phyloP scores from a whole-genome alignment of 2,797 vertebrate species.

The Triplophysa bombifrons region DNA sequence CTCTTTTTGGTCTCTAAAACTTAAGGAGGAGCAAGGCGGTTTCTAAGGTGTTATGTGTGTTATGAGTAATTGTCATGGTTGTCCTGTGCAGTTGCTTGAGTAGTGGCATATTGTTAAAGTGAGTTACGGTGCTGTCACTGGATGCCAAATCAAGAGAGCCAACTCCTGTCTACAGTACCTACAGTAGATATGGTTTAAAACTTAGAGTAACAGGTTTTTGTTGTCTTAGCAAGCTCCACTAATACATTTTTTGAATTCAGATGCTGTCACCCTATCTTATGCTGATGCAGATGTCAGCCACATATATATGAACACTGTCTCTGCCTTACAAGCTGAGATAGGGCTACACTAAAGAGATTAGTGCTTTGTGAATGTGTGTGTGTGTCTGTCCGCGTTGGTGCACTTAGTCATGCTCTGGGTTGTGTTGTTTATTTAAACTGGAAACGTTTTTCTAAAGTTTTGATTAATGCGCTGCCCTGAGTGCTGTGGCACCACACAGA shows the following conservation, averaged over 20 bases:
- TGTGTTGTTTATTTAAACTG: slow-evolving; percentile 71
- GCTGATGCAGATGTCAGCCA: slow-evolving; percentile 1
- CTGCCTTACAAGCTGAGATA: slow-evolving; percentile 15
- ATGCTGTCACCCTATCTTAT: neutral
- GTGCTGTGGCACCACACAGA: slow-evolving; percentile 66
- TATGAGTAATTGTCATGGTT: neutral
- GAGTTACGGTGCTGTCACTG: no score
- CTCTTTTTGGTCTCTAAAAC: no score
- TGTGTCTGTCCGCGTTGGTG: slow-evolving; percentile 20
- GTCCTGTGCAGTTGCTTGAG: neutral
- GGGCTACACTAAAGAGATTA: slow-evolving; percentile 26
- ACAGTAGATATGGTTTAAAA: neutral
- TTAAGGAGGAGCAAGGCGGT: neutral
- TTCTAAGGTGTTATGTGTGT: neutral
- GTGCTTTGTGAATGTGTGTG: slow-evolving; percentile 33
- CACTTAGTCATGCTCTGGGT: slow-evolving; percentile 58
- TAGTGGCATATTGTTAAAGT: neutral
- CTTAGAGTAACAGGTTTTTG: neutral
- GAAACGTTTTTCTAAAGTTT: slow-evolving; percentile 61
- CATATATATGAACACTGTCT: neutral
- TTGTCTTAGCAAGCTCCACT: neutral
- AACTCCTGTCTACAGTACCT: no score
- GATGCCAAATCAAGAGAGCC: neutral
- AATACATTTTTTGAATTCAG: slow-evolving; percentile 10
- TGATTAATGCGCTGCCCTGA: slow-evolving; percentile 76